Evolutionary conservation across 2,888 invertebrate species (phyloP), one percentile per base, ranked within the genome.

Genomic region (Dryobota labecula): DNA sequence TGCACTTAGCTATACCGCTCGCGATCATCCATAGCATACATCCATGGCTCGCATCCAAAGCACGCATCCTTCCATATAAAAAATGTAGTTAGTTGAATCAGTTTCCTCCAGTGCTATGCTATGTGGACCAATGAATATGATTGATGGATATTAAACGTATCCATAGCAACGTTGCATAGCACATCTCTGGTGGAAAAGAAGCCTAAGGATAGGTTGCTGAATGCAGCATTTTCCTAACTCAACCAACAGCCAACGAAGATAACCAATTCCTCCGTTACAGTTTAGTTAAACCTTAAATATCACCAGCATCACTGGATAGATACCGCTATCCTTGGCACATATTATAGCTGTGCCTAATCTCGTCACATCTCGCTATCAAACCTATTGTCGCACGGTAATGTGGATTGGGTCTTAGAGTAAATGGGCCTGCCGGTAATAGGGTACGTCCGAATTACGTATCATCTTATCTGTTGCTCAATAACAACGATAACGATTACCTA

Each of bases 391-490:
- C 33, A 41, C 57, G 57, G 45, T 74, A 74, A 68, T 51, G 79
- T 67, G 61, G 51, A 79, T 79, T 62, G 68, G 57, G 68, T 43
- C 43, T 79, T 74, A 80, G 36, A 64, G 47, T 24, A 41, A 79
- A 74, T 47, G 57, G 58, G 27, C 33, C 41, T 15, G 41, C 7
- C 53, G 47, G 53, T 69, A 56, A 64, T 61, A 51, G 63, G 45
- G 27, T 20, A 20, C 67, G 20, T 30, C 65, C 38, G 9, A 71
- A 72, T 77, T 56, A 56, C 60, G 45, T 45, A 43, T 56, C 69
- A 33, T n/a, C 33, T 70, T 75, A 78, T 78, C 80, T 41, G 38
- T 41, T 64, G 60, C 58, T 60, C 60, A 58, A 54, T 64, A 64
- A 51, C 43, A 51, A 30, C 45, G 80, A 75, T 70, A 80, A 70